These are phyloP conservation scores for Cryptosula pallasiana DNA, from an alignment of 2,888 invertebrate genomes.

Conservation along the genomic window DNA sequence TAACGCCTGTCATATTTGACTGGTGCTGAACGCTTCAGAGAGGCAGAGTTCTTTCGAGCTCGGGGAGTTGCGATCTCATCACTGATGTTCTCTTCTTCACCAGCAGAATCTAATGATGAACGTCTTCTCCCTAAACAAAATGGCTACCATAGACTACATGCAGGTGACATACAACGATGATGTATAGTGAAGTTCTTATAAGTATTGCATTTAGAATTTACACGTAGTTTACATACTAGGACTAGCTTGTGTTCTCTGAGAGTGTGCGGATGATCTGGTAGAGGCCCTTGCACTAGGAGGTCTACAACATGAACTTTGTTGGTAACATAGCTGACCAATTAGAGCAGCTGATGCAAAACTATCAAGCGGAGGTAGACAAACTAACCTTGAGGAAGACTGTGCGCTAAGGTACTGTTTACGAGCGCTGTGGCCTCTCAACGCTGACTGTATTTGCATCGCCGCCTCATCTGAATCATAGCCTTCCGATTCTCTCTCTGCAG, in stretches of 20 bases:
- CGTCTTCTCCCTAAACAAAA: constrained; percentile 17
- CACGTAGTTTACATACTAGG: neutral
- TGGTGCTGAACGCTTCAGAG: neutral
- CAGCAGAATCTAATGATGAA: constrained; percentile 17
- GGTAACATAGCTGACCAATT: too few relatives aligned
- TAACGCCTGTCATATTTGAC: neutral
- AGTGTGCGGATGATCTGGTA: neutral
- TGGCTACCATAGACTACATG: too few relatives aligned
- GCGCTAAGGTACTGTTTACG: neutral
- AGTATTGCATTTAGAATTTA: neutral
- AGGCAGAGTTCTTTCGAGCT: neutral
- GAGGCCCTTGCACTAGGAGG: neutral
- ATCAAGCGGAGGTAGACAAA: too few relatives aligned
- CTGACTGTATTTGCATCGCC: constrained; percentile 8
- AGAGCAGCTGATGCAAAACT: too few relatives aligned
- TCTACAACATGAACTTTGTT: too few relatives aligned
- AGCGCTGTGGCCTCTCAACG: constrained; percentile 13
- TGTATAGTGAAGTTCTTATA: too few relatives aligned
- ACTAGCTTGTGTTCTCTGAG: neutral
- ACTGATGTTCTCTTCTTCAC: constrained; percentile 21
- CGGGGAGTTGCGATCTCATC: constrained; percentile 16
- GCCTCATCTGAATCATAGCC: constrained; percentile 22
- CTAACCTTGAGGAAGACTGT: neutral
- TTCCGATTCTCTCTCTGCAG: constrained; percentile 8
- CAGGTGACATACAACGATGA: too few relatives aligned